Evolutionary conservation across 1,140 invertebrate genomes (phyloP), one percentile per base, ranked within the genome.

Genomic region (Aricia agestis): DNA sequence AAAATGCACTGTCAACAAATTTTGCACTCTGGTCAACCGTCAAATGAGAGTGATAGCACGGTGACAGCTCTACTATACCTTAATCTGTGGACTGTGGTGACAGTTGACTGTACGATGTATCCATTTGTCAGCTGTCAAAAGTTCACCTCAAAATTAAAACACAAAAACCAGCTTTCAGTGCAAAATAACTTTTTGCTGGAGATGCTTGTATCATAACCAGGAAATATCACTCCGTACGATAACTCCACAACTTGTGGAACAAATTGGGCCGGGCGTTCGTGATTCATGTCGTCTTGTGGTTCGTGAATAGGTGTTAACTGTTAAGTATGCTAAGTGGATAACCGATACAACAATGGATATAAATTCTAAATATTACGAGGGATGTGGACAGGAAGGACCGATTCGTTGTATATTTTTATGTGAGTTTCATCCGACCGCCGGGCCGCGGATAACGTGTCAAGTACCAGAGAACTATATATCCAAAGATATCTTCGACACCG

Each of bases 401-500:
- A 95, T 96, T 78, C 92, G 95, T 77, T 96, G 95, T 82, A 95
- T 96, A 92, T 97, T 97, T 90, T 94, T 97, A 76, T 95, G 96
- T 76, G 96, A 97, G 92, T 97, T 97, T 93, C 96, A 97, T 93
- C 95, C 94, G 25, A 96, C 94, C 59, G 95, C 94, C 63, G 96
- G 96, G 5, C 96, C 96, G 5, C 96, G 95, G 89, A 97, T 97
- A 75, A 95, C 95, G 41, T 96, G 95, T 91, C 96, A 97, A 93
- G 96, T 96, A 70, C 96, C 96, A 58, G 94, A 96, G 81, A 95
- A 97, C 85, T 96, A 95, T 87, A 95, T 98, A 76, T 95, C 95
- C 0, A 98, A 98, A 92, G 97, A 98, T 81, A 94, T 95, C 68
- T 98, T 98, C 92, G 97, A 98, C 91, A 95, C 96, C 75, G 95